Evolutionary conservation across 1,140 invertebrate species (phyloP).

Genomic region (Phthorimaea operculella): DNA sequence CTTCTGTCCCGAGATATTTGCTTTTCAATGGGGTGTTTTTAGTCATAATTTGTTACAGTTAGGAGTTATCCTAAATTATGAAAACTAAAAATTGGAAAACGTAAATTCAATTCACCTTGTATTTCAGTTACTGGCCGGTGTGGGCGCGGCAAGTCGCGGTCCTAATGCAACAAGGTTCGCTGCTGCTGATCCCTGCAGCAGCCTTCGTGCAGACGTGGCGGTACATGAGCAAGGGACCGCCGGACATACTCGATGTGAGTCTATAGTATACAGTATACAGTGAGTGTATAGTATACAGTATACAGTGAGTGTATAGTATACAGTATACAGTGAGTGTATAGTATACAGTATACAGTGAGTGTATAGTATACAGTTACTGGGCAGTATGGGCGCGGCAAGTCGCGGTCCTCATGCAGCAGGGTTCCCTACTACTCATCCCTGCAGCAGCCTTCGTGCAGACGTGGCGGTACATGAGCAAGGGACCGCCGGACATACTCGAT

Average conservation of each 20-base stretch:
- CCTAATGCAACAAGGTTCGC: conserved; percentile 79
- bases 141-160: conserved; percentile 83
- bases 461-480: conserved; percentile 82
- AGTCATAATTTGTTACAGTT: no score
- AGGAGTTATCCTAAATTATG: no score
- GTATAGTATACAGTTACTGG: conserved; percentile 79
- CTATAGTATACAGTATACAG: no score
- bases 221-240: conserved; percentile 83
- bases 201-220: conserved; percentile 85
- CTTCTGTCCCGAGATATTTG: no score
- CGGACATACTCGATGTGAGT: conserved; percentile 88
- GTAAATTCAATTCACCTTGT: no score
- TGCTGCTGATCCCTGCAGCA: conserved; percentile 80
- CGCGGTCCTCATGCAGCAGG: conserved; percentile 80
- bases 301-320: no score
- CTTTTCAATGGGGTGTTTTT: no score
- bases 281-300: no score
- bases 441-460: conserved; percentile 83
- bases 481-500: conserved; percentile 87
- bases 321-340: no score
- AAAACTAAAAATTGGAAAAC: no score
- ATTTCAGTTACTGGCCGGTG: conserved; percentile 73
- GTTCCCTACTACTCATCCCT: conserved; percentile 81
- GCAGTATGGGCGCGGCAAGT: conserved; percentile 80
- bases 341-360: no score